A percentile compares a stretch with the other conserved stretches of the same genome.
phyloP scores from a whole-genome alignment of 2,888 invertebrate genomes.

The Ametastegia equiseti region DNA sequence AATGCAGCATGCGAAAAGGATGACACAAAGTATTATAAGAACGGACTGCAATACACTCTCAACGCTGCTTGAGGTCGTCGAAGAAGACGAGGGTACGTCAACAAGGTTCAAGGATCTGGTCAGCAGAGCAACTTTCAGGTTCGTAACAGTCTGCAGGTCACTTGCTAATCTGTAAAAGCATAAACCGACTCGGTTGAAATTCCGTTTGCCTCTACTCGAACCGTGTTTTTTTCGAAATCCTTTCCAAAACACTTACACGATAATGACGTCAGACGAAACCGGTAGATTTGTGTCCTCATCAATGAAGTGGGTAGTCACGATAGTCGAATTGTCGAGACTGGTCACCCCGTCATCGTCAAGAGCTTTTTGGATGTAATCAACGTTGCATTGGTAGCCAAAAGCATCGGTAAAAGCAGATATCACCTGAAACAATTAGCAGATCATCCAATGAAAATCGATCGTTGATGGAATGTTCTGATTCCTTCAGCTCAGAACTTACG shows the following conservation, averaged over 20 bases:
- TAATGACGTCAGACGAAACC: slow-evolving; percentile 77
- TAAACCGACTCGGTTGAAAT: too few species aligned
- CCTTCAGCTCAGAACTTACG: slow-evolving; percentile 74
- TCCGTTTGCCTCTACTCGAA: too few species aligned
- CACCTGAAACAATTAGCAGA: slow-evolving; percentile 74
- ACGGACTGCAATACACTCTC: slow-evolving; percentile 77
- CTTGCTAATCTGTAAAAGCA: slow-evolving; percentile 73
- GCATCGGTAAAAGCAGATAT: slow-evolving; percentile 77
- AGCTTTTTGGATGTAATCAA: slow-evolving; percentile 78
- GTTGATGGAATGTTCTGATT: background rate
- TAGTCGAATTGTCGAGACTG: slow-evolving; percentile 74
- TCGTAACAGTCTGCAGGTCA: slow-evolving; percentile 75
- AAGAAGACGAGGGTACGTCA: slow-evolving; percentile 76
- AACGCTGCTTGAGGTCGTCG: slow-evolving; percentile 68
- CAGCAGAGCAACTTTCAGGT: slow-evolving; percentile 74
- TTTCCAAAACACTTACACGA: slow-evolving; percentile 77
- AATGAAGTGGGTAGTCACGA: slow-evolving; percentile 81
- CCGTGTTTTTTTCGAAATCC: too few species aligned
- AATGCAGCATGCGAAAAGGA: slow-evolving; percentile 78
- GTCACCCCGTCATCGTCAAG: slow-evolving; percentile 71
- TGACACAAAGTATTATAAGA: slow-evolving; percentile 77
- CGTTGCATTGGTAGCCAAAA: slow-evolving; percentile 79
- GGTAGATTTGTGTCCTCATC: slow-evolving; percentile 75
- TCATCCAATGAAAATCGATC: background rate
- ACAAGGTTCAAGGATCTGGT: slow-evolving; percentile 73